Base-by-base conservation (phyloP, 2,888 invertebrate species). In the Lycocerus yunnanus region DNA sequence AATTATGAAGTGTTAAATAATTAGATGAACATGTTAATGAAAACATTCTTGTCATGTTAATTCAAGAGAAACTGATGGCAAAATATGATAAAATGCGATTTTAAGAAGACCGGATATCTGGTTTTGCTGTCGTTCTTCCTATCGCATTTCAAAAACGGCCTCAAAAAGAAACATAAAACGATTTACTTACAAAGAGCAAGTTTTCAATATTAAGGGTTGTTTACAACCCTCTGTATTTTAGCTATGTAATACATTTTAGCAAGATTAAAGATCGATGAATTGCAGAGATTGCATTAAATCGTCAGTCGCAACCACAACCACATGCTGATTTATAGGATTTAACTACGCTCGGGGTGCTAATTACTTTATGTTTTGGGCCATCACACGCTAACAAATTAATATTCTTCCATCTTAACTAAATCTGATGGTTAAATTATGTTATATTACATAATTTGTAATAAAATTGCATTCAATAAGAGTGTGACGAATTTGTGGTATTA, bases 261-360 rank as follows among this genome's bases (percentile, higher is more conserved):
- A 80, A 80, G 79, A 81, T 82, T 78, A 79, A 80, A 80, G 83
- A 84, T 84, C 84, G 82, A 84, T 84, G 80, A 80, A 81, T 82
- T 82, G 80, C 84, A 84, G 84, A 84, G 80, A 81, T 79, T 81
- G 78, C 69, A 82, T 82, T 83, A 81, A 83, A 83, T 83, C 80
- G 81, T 78, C 80, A 81, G 81, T 80, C 78, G 27, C 15, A 72
- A 73, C 72, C 75, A 75, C 68, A 24, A 71, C 73, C 73, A 59
- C 75, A 72, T 66, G 58, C 63, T 75, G 73, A 75, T 75, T 75
- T 75, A 75, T 75, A 68, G 68, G 68, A 65, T 72, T 63, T 61
- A 72, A 59, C 58, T 58, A 59, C 66, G 66, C 58, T 66, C 21
- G 58, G 43, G 16, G 14, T 71, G 66, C n/a, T 71, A 66, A 71